Conservation (phyloP, 2,888 invertebrate species). For the Synergus laeviventris region DNA sequence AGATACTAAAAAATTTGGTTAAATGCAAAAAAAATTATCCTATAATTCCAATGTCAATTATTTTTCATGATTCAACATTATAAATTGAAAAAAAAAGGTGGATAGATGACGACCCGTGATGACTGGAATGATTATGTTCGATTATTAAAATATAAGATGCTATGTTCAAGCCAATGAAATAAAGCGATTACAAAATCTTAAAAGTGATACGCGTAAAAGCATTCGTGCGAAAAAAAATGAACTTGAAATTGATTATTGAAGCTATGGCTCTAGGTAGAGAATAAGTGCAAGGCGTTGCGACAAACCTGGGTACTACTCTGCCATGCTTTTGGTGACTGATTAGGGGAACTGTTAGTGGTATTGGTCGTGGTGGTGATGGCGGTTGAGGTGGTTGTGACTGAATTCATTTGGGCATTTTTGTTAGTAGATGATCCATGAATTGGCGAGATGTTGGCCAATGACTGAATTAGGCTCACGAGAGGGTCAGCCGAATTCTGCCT, state of each 20-base stretch:
- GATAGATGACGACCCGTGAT: too few species aligned
- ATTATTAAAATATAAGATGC: background rate
- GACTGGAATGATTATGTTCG: background rate
- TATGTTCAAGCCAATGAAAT: background rate
- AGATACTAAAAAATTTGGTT: too few species aligned
- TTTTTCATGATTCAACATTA: too few species aligned
- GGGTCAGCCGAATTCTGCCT: constrained; percentile 59
- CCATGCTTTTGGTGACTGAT: constrained; percentile 75
- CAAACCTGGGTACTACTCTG: constrained; percentile 73
- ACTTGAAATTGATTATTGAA: background rate
- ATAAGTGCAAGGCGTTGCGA: constrained; percentile 55
- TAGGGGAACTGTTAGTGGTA: constrained; percentile 71
- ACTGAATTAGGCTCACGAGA: constrained; percentile 72
- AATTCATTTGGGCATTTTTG: constrained; percentile 60
- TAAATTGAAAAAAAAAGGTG: too few species aligned
- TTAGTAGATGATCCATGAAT: constrained; percentile 63
- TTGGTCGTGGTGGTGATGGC: constrained; percentile 60
- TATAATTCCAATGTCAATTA: too few species aligned
- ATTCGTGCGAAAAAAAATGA: background rate
- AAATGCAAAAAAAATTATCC: too few species aligned
- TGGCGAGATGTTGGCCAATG: constrained; percentile 70
- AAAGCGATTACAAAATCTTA: background rate
- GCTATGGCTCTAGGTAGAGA: constrained; percentile 20
- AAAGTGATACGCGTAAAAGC: background rate
- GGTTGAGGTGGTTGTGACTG: constrained; percentile 49